These are phyloP conservation scores for Eunapius fragilis DNA, from an alignment of 37 sponge, comb jelly and placozoan species.

Conservation along the genomic window DNA sequence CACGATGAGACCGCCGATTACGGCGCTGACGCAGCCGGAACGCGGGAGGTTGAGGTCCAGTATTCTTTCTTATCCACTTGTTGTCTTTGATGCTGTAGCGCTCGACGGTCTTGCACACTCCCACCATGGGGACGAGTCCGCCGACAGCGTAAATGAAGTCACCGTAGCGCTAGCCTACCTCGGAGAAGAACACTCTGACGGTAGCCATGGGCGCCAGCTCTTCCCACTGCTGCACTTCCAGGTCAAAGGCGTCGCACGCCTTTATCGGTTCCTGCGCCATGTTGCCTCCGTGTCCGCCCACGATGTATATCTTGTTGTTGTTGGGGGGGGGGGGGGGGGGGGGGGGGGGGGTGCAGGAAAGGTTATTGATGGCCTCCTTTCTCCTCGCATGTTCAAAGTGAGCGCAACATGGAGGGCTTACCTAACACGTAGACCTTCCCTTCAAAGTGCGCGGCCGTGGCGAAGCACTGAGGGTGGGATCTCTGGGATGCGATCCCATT, in stretches of 20 bases:
- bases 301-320: conserved; percentile 62
- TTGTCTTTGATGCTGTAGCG: conserved; percentile 59
- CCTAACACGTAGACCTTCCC: conserved; percentile 68
- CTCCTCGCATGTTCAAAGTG: too few species aligned
- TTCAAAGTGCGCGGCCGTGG: conserved; percentile 49
- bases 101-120: conserved; percentile 61
- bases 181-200: conserved; percentile 54
- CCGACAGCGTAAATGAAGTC: conserved; percentile 68
- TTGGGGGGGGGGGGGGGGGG: conserved; percentile 51
- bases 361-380: background rate
- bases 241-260: conserved; percentile 57
- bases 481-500: conserved; percentile 71
- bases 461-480: conserved; percentile 53
- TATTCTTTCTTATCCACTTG: conserved; percentile 52
- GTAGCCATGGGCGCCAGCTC: conserved; percentile 45
- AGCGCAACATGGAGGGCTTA: background rate
- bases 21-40: conserved; percentile 55
- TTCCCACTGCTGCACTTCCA: conserved; percentile 79
- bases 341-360: too few species aligned
- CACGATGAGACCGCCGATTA: conserved; percentile 60
- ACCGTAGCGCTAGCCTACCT: conserved; percentile 48
- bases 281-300: conserved; percentile 60
- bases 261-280: conserved; percentile 32
- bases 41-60: conserved; percentile 46
- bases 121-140: conserved; percentile 61